These are phyloP conservation scores for Ailurus styani DNA, from an alignment of 2,113 vertebrate species.

Conservation along the genomic window DNA sequence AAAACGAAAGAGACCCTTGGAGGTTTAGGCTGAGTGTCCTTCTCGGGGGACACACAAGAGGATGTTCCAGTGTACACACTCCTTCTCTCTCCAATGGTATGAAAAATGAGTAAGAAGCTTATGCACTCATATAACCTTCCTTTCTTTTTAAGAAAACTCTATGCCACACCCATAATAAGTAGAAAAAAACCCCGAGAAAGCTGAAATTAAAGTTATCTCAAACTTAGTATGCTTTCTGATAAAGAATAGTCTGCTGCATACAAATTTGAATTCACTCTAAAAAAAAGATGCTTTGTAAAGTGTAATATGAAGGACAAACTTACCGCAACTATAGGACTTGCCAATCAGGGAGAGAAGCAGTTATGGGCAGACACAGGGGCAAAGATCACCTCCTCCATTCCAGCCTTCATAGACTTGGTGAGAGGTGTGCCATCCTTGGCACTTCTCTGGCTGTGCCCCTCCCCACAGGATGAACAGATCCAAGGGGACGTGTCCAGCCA, in stretches of 20 bases:
- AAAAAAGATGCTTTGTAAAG: neutral
- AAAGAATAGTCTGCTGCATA: neutral
- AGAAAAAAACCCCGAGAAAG: neutral
- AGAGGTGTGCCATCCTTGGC: neutral
- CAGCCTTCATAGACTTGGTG: neutral
- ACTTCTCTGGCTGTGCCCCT: neutral
- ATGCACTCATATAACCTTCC: neutral
- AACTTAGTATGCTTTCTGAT: neutral
- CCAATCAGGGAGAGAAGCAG: neutral
- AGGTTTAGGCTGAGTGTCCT: neutral
- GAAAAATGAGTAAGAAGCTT: constrained; percentile 36
- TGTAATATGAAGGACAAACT: neutral
- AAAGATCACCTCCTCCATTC: neutral
- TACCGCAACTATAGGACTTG: neutral
- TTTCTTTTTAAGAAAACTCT: constrained; percentile 3
- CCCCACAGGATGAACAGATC: neutral
- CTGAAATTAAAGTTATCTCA: neutral
- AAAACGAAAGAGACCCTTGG: neutral
- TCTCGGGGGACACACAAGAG: neutral
- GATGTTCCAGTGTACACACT: neutral
- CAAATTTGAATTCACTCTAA: neutral
- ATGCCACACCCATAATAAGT: neutral
- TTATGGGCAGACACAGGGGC: neutral
- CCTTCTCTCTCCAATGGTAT: neutral
- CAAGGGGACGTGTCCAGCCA: neutral